phyloP scores from a whole-genome alignment of 2,888 invertebrate genomes.

The Megamerina dolium region DNA sequence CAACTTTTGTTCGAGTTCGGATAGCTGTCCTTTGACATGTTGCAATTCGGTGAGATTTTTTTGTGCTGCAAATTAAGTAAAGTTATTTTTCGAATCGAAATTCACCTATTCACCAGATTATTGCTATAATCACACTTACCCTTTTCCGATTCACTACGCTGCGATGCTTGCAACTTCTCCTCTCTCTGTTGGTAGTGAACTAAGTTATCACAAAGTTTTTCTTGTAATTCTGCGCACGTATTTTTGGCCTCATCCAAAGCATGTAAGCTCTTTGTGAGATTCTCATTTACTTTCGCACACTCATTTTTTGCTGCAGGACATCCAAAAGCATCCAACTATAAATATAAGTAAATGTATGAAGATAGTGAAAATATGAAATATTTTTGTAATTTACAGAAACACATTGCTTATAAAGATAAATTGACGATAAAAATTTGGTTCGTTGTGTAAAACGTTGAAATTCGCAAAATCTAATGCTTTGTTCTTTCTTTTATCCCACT shows the following conservation, averaged over 20 bases:
- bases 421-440: too few relatives aligned
- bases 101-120: neutral
- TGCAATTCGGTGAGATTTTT: slow-evolving; percentile 51
- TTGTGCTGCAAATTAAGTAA: slow-evolving; percentile 50
- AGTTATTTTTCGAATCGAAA: neutral
- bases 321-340: slow-evolving; percentile 45
- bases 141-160: slow-evolving; percentile 43
- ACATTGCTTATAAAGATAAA: too few relatives aligned
- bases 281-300: slow-evolving; percentile 29
- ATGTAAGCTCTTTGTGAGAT: slow-evolving; percentile 33
- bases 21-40: slow-evolving; percentile 38
- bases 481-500: too few relatives aligned
- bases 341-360: slow-evolving; percentile 11
- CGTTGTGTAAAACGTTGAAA: too few relatives aligned
- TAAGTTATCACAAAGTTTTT: slow-evolving; percentile 43
- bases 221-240: slow-evolving; percentile 39
- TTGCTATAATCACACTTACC: slow-evolving; percentile 30
- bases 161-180: slow-evolving; percentile 39
- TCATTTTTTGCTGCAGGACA: slow-evolving; percentile 37
- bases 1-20: slow-evolving; percentile 37
- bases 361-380: too few relatives aligned
- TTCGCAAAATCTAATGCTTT: too few relatives aligned
- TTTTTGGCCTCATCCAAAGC: slow-evolving; percentile 38
- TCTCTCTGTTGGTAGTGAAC: slow-evolving; percentile 37
- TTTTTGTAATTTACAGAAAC: too few relatives aligned